Conservation (phyloP, 2,888 invertebrate genomes). For the Ligdia adustata region DNA sequence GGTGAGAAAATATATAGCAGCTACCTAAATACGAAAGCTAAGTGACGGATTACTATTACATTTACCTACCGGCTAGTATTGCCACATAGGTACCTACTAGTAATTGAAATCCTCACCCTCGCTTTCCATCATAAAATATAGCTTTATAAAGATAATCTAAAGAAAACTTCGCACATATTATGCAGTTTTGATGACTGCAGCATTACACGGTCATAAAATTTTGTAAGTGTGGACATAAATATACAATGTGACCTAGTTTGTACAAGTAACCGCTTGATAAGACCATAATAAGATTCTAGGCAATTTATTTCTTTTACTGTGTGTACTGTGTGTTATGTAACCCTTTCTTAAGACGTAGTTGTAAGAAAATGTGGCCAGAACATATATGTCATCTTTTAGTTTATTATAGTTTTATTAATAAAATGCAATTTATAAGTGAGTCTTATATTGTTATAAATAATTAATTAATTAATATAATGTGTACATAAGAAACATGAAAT, state of each 20-base stretch:
- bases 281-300: background rate
- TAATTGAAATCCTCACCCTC: no score
- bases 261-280: background rate
- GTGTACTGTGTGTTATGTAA: background rate
- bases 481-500: no score
- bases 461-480: no score
- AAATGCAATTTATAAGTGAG: no score
- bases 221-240: slow-evolving; percentile 13
- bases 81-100: no score
- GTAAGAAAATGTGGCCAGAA: background rate
- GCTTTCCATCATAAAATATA: slow-evolving; percentile 3
- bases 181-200: slow-evolving; percentile 2
- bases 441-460: no score
- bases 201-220: slow-evolving; percentile 20
- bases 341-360: background rate
- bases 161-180: slow-evolving; percentile 16
- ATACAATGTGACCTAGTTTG: slow-evolving; percentile 11
- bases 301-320: background rate
- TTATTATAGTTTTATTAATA: no score
- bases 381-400: no score
- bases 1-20: no score
- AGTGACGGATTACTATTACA: no score
- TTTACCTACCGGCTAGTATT: background rate
- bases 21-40: no score
- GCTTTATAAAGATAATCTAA: slow-evolving; percentile 7